Percentiles rank a stretch among this genome's conserved stretches.
These are phyloP conservation scores for Macrotis lagotis DNA, from an alignment of 2,113 vertebrate species.

Conservation along the genomic window DNA sequence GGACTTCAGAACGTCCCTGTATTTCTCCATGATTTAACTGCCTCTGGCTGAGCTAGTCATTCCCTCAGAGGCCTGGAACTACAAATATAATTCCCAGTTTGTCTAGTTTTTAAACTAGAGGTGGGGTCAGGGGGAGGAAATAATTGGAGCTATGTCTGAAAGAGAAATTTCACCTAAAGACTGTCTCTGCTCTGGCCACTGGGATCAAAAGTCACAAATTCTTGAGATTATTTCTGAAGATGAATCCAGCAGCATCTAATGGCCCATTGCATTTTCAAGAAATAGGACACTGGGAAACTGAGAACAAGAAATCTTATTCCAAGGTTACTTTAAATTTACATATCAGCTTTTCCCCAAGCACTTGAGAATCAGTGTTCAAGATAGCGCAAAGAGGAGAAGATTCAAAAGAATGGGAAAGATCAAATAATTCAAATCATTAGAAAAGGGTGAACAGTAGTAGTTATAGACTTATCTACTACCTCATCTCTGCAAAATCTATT, in stretches of 20 bases:
- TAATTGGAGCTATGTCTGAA: neutral
- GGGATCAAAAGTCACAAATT: neutral
- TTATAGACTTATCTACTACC: neutral
- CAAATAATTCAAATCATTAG: neutral
- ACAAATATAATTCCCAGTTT: constrained; percentile 1
- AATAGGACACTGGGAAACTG: neutral
- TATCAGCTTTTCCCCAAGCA: neutral
- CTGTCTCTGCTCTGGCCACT: neutral
- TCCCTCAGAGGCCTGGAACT: neutral
- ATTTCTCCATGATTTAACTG: neutral
- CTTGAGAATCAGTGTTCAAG: neutral
- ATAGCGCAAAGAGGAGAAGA: neutral
- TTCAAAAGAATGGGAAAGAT: neutral
- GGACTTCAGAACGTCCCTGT: neutral
- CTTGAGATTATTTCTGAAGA: neutral
- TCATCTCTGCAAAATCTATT: neutral
- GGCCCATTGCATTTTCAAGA: neutral
- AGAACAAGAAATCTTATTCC: neutral
- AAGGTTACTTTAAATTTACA: neutral
- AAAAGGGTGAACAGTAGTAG: neutral
- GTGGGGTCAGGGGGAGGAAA: neutral
- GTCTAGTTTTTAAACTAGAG: neutral
- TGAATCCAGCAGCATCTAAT: neutral
- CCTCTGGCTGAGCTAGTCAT: neutral
- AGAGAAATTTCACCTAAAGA: neutral